Evolutionary conservation across 2,797 vertebrate genomes (phyloP).

Genomic region (Antrozous pallidus): DNA sequence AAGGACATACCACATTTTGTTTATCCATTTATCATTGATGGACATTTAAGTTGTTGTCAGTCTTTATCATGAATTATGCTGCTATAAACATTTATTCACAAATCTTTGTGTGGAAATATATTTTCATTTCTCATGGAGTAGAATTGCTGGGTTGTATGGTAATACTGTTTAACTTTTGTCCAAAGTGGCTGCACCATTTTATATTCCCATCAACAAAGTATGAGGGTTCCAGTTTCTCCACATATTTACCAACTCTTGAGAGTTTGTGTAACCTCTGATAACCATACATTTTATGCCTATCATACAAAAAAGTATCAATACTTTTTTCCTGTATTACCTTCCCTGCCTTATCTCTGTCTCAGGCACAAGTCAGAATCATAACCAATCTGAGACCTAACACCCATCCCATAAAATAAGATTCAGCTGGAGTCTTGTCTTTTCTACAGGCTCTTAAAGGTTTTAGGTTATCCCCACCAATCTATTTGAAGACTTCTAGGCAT

Average conservation of each 20-base stretch:
- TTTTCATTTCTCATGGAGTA: not conserved
- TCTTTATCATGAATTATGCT: not conserved
- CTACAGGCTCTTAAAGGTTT: not conserved
- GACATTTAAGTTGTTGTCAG: not conserved
- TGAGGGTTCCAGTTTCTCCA: not conserved
- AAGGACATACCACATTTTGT: not conserved
- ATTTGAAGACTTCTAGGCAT: not conserved
- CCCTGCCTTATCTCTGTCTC: not conserved
- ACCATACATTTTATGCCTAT: not conserved
- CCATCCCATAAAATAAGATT: not conserved
- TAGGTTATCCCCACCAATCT: not conserved
- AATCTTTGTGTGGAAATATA: not conserved
- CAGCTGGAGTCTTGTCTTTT: not conserved
- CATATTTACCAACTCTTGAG: not conserved
- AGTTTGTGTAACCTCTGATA: not conserved
- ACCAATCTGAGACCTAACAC: not conserved
- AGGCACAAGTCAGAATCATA: not conserved
- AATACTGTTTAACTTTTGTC: not conserved
- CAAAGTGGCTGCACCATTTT: not conserved
- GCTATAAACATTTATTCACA: not conserved
- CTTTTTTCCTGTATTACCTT: not conserved
- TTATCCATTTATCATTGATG: not conserved
- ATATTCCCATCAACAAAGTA: not conserved
- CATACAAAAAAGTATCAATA: not conserved
- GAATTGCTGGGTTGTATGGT: not conserved